Conservation (phyloP, 2,888 invertebrate species). For the Troides aeacus region DNA sequence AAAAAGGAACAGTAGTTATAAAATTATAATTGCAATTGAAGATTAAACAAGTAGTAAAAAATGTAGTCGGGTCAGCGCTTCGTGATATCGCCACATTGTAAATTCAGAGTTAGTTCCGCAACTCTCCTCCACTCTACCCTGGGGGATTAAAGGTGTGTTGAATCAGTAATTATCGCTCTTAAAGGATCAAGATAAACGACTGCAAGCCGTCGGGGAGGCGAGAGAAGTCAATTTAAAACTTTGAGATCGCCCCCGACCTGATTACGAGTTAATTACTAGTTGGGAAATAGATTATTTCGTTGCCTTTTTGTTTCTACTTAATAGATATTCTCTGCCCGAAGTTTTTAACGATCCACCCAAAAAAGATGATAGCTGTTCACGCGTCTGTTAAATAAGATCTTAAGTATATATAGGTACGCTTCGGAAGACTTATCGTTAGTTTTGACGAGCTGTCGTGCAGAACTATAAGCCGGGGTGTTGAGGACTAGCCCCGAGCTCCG, state of each 20-base stretch:
- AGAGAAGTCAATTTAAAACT: slow-evolving; percentile 34
- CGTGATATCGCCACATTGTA: slow-evolving; percentile 12
- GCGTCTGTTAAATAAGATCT: no score
- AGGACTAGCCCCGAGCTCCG: no score
- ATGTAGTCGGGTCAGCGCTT: neutral
- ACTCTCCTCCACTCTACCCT: slow-evolving; percentile 1
- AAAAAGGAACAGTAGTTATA: no score
- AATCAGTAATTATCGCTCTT: slow-evolving; percentile 50
- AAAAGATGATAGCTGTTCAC: no score
- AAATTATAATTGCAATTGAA: neutral
- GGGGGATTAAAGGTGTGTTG: slow-evolving; percentile 33
- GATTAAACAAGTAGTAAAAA: neutral
- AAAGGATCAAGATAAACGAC: slow-evolving; percentile 46
- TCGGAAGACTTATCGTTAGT: no score
- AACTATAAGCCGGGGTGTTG: no score
- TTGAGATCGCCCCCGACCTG: slow-evolving; percentile 22
- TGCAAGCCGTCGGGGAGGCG: slow-evolving; percentile 37
- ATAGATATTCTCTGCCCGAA: neutral
- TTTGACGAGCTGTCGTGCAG: no score
- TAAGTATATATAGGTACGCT: no score
- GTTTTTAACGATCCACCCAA: no score
- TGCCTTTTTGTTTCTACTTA: slow-evolving; percentile 34
- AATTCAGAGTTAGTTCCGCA: slow-evolving; percentile 15
- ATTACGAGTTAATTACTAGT: slow-evolving; percentile 53
- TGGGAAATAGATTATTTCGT: slow-evolving; percentile 40